Percentiles rank a stretch among this genome's conserved stretches.
Evolutionary conservation across 2,888 invertebrate genomes (phyloP).

Genomic region (Griposia aprilina): DNA sequence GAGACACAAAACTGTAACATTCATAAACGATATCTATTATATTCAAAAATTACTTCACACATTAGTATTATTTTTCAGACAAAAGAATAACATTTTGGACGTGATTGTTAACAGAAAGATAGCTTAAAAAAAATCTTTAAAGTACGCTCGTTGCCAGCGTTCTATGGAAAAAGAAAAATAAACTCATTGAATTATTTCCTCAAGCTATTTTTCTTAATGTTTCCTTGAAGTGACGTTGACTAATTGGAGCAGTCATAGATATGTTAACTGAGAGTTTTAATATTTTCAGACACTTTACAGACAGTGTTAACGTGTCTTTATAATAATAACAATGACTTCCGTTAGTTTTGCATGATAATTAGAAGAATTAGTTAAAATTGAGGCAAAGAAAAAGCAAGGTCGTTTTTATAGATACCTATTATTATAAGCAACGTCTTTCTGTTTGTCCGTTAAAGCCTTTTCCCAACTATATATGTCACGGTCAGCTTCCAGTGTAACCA

Average conservation of each 20-base stretch:
- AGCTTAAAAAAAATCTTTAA: slow-evolving; percentile 1
- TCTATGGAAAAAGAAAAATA: slow-evolving; percentile 16
- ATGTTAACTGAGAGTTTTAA: slow-evolving; percentile 34
- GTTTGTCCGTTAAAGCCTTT: background rate
- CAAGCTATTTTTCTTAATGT: slow-evolving; percentile 6
- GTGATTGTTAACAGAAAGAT: slow-evolving; percentile 25
- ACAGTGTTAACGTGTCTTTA: background rate
- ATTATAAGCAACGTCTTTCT: background rate
- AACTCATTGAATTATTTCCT: slow-evolving; percentile 23
- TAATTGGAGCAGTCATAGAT: slow-evolving; percentile 42
- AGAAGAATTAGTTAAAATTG: background rate
- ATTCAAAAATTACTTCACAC: slow-evolving; percentile 9
- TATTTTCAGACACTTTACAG: slow-evolving; percentile 34
- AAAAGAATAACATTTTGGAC: slow-evolving; percentile 16
- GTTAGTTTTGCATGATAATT: slow-evolving; percentile 12
- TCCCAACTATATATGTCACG: too few species aligned
- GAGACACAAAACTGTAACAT: background rate
- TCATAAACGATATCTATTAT: background rate
- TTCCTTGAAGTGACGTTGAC: slow-evolving; percentile 36
- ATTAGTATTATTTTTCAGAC: slow-evolving; percentile 4
- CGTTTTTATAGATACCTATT: background rate
- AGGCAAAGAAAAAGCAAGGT: slow-evolving; percentile 3
- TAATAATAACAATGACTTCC: slow-evolving; percentile 12
- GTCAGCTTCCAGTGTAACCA: too few species aligned
- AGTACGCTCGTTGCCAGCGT: background rate